A percentile compares a stretch with the other conserved stretches of the same genome.
phyloP scores from a whole-genome alignment of 2,113 vertebrate species.

The Onychorhynchus coronatus region DNA sequence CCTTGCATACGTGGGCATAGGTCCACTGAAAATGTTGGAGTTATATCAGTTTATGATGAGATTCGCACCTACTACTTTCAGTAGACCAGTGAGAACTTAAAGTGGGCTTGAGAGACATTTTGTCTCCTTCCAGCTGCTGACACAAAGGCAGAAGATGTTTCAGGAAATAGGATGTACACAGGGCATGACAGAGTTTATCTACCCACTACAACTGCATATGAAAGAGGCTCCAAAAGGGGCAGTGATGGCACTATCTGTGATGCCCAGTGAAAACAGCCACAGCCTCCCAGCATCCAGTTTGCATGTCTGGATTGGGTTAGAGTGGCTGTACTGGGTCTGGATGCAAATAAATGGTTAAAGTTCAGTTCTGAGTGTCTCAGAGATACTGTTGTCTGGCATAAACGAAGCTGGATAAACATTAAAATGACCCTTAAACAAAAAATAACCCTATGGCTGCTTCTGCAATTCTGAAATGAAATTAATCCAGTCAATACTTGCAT shows the following conservation, averaged over 20 bases:
- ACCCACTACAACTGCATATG: fast-evolving
- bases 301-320: neutral
- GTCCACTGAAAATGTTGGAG: neutral
- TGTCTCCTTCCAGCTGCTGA: neutral
- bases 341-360: neutral
- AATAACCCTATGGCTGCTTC: neutral
- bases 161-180: neutral
- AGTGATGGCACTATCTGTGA: neutral
- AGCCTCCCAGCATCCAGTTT: neutral
- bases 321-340: neutral
- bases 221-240: neutral
- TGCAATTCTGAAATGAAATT: neutral
- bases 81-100: neutral
- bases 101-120: fast-evolving
- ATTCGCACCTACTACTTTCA: neutral
- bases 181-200: neutral
- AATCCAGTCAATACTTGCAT: neutral
- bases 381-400: neutral
- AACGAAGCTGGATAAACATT: neutral
- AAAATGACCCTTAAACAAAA: neutral
- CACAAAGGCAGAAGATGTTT: neutral
- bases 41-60: neutral
- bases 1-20: neutral
- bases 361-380: neutral
- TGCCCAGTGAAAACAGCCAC: fast-evolving